These are phyloP conservation scores for Drosophila quasianomalipes DNA, from an alignment of 2,888 invertebrate species.

Conservation along the genomic window DNA sequence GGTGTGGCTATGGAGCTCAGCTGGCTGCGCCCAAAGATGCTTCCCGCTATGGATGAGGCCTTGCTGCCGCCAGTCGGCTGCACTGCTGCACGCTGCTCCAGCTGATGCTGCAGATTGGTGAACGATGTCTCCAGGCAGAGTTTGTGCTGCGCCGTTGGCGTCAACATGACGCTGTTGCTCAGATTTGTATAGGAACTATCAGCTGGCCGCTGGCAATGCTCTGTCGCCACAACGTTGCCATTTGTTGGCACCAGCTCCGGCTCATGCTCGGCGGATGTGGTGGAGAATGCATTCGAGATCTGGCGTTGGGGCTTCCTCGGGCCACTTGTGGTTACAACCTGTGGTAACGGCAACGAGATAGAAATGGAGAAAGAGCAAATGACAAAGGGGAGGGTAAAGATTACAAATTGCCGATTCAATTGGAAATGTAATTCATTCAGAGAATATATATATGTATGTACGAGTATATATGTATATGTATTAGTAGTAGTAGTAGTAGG, in stretches of 20 bases:
- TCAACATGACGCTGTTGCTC: conserved; percentile 83
- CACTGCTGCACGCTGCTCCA: conserved; percentile 20
- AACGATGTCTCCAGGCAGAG: conserved; percentile 92
- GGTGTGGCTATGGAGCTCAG: conserved; percentile 84
- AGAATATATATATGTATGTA: conserved; percentile 10
- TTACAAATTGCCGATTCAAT: conserved; percentile 14
- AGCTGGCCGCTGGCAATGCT: conserved; percentile 73
- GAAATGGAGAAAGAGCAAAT: background rate
- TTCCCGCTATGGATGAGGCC: conserved; percentile 84
- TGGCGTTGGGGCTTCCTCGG: conserved; percentile 91
- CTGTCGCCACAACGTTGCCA: conserved; percentile 78
- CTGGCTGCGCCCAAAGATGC: conserved; percentile 84
- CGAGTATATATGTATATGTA: conserved; percentile 6
- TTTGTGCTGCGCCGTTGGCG: conserved; percentile 87
- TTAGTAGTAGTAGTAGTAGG: conserved; percentile 2
- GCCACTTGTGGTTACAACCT: conserved; percentile 92
- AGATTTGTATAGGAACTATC: conserved; percentile 87
- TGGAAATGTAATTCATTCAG: background rate
- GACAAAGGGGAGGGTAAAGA: conserved; percentile 3
- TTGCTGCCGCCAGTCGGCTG: conserved; percentile 74
- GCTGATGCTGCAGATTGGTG: conserved; percentile 88
- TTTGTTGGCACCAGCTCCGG: conserved; percentile 60
- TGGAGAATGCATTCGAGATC: conserved; percentile 85
- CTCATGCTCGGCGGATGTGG: conserved; percentile 78
- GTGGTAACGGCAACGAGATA: conserved; percentile 2